Conservation (phyloP, 1,140 invertebrate species). For the Hyles euphorbiae region DNA sequence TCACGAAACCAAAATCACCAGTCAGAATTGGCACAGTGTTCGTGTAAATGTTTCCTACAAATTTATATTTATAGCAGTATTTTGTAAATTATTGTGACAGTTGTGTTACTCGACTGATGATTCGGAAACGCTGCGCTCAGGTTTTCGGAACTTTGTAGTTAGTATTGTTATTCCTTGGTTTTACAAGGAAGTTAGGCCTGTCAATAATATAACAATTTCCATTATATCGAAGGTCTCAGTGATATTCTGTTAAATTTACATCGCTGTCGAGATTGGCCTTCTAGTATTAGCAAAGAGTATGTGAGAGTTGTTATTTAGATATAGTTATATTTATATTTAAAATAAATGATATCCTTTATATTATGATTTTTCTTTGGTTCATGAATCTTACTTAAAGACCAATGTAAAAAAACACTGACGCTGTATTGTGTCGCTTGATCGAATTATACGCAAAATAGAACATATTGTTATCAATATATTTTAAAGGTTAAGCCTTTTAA, state of each 20-base stretch:
- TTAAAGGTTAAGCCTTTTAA: no score
- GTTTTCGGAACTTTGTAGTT: slow-evolving; percentile 59
- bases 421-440: no score
- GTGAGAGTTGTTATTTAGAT: slow-evolving; percentile 60
- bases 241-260: slow-evolving; percentile 43
- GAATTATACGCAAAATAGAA: no score
- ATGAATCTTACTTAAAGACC: no score
- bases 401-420: no score
- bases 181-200: slow-evolving; percentile 60
- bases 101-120: slow-evolving; percentile 70
- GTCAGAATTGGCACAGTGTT: slow-evolving; percentile 58
- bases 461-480: no score
- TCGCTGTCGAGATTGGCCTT: slow-evolving; percentile 62
- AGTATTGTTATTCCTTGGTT: slow-evolving; percentile 68
- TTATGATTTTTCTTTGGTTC: slow-evolving; percentile 20
- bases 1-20: slow-evolving; percentile 55
- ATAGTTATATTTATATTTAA: slow-evolving; percentile 43
- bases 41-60: slow-evolving; percentile 33
- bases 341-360: slow-evolving; percentile 43
- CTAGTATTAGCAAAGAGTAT: slow-evolving; percentile 56
- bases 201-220: slow-evolving; percentile 27
- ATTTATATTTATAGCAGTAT: slow-evolving; percentile 53
- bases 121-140: slow-evolving; percentile 47
- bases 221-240: slow-evolving; percentile 48
- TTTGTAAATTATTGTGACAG: slow-evolving; percentile 62